Percentiles rank a stretch among this genome's conserved stretches.
Evolutionary conservation across 2,888 invertebrate species (phyloP).

Genomic region (Sarcophaga variegata): DNA sequence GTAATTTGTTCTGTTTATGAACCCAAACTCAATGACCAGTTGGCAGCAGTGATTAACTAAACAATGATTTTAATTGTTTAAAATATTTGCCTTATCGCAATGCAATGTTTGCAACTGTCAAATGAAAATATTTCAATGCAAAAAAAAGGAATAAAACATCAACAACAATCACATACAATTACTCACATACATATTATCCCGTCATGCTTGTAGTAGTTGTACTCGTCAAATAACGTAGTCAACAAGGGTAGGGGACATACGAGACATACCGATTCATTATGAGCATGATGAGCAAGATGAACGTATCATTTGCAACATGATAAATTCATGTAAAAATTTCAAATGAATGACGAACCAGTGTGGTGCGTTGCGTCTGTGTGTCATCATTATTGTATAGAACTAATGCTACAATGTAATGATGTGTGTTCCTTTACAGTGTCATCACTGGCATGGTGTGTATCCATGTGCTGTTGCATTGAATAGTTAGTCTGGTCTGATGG

Average conservation of each 20-base stretch:
- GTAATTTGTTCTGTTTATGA: no score
- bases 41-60: background rate
- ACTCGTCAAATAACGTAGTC: background rate
- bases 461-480: no score
- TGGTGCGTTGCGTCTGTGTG: background rate
- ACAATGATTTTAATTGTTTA: constrained; percentile 40
- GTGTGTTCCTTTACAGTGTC: constrained; percentile 7
- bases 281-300: constrained; percentile 5
- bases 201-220: background rate
- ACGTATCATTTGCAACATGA: constrained; percentile 50
- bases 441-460: no score
- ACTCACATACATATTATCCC: constrained; percentile 2
- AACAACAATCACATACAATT: background rate
- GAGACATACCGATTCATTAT: background rate
- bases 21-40: background rate
- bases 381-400: background rate
- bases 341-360: background rate
- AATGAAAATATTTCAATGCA: background rate
- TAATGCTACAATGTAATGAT: background rate
- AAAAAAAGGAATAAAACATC: constrained; percentile 13
- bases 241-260: background rate
- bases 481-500: constrained; percentile 43
- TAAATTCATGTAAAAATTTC: background rate
- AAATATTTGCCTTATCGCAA: constrained; percentile 8
- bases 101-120: background rate